Base-by-base conservation (phyloP, 2,113 vertebrate species). In the Cairina moschata region DNA sequence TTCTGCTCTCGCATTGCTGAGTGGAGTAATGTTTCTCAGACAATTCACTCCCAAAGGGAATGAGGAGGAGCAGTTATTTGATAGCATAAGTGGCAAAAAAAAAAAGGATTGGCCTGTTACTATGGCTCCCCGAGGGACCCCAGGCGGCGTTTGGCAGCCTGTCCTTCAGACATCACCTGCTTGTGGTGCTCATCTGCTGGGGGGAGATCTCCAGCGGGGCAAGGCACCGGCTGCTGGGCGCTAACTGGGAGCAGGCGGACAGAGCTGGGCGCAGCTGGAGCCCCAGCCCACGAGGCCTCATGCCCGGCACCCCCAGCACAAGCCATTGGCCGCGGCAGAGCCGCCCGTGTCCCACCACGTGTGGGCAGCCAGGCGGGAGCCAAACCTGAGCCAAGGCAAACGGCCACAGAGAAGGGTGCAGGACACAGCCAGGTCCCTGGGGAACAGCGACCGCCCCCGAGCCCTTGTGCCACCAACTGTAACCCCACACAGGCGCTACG, bases 361-460 rank as follows among this genome's bases (percentile, higher is more conserved):
- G 50, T 25, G 28, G 14, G 2, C 29, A 71, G 46, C 36, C 38
- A 13, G 32, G 32, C 1, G 1, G 66, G 62, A 36, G 38, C 36
- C 8, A 23, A 69, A 15, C 32, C 58, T 7, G 1, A 34, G 55
- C 16, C 48, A 8, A 11, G 18, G n/a, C 29, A 54, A 58, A 18
- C 0, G 1, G 14, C 32, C 9, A 0, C 0, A 5, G 42, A 29
- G 58, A 62, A 34, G 54, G 23, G 55, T 40, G 22, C 52, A 0
- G 0, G 67, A 36, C n/a, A 46, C 17, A 44, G 36, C 5, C 73
- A 54, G 69, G 74, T 48, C 46, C 5, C 1, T 1, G 2, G 2
- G 71, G 79, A 46, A 60, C 67, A 12, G 31, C 42, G 18, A 8
- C 28, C 1, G 6, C 10, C 72, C 86, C 0, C 1, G 0, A 68